Base-by-base conservation (phyloP, 2,888 invertebrate species). In the Sympetrum striolatum region DNA sequence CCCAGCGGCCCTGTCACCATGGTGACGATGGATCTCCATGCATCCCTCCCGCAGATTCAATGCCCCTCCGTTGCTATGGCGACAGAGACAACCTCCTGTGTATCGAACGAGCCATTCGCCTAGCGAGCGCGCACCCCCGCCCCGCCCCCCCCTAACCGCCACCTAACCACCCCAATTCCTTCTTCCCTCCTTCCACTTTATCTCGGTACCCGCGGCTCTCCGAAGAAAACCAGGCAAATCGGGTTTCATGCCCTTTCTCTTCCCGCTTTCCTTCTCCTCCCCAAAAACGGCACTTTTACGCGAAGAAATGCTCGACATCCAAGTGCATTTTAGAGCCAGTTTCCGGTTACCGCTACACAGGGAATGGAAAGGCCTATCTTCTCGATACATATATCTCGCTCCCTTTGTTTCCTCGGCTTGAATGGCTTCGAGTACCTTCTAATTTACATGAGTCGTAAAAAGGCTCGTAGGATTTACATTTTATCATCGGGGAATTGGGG, bases 61-160 rank as follows among this genome's bases (percentile, higher is more conserved):
- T 91, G 91, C 90, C 90, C 91, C 91, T 92, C 91, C 91, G 92
- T 92, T 93, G 93, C 93, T 93, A 93, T 86, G 60, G 86, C 86
- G 86, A 86, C 86, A 86, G 86, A 86, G 86, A 86, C 86, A 86
- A 60, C 86, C 86, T 86, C 90, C 91, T 90, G 90, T 90, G 91
- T 90, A 91, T 90, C 91, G 91, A 90, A 80, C 58, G 90, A 80
- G 64, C 91, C 90, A 90, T 90, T 73, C 90, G 81, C 86, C 82
- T 90, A 80, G 80, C 82, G 39, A 90, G 81, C 91, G 91, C 91
- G 91, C 90, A 86, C 91, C 91, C 91, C 91, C 82, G 31, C 82
- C 82, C 82, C 82, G 31, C 86, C 64, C 58, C 31, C 4, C 82
- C 58, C 35, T 18, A 90, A 91, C 91, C 92, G 91, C 91, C 81